Base-by-base conservation (phyloP, 1,140 invertebrate species). In the Eriocheir sinensis region DNA sequence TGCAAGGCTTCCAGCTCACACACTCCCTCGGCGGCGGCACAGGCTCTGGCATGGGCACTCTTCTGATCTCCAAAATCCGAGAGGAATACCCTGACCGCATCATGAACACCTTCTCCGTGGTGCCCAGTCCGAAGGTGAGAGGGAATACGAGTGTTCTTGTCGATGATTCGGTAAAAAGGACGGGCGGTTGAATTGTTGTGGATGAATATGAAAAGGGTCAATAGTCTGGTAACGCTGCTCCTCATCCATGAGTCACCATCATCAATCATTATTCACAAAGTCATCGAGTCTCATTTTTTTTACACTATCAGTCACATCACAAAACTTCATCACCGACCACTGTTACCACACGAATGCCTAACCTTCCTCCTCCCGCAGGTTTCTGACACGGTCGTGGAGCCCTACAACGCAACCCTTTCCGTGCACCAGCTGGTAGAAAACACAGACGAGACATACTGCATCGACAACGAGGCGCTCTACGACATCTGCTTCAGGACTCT, bases 401-500 rank as follows among this genome's bases (percentile, higher is more conserved):
- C 93, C 34, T 93, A 93, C 93, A 93, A 93, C 79, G 93, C 93
- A 27, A 93, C 93, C 36, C 85, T 93, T 15, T 93, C 93, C 88
- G 93, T 93, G 34, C 93, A 93, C 79, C 93, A 93, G 38, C 93
- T 93, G 53, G 93, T 93, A 48, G 93, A 93, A 72, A 93, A 93
- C 93, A 93, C 93, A 93, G 93, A 93, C 36, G 93, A 93, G 80
- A 93, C 93, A 32, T 93, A 93, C 85, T 93, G 93, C 48, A 93
- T 93, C 48, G 93, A 93, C 60, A 93, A 93, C 48, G 93, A 93
- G 89, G 93, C 93, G 1, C 86, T 93, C 41, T 93, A 93, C 48
- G 93, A 93, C 36, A 93, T 93, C 36, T 93, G 93, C 93, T 93
- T 93, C 89, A 93, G 93, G 86, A 93, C 93, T 32, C 93, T 93